phyloP scores from a whole-genome alignment of 2,888 invertebrate species.

The Trisateles emortualis region DNA sequence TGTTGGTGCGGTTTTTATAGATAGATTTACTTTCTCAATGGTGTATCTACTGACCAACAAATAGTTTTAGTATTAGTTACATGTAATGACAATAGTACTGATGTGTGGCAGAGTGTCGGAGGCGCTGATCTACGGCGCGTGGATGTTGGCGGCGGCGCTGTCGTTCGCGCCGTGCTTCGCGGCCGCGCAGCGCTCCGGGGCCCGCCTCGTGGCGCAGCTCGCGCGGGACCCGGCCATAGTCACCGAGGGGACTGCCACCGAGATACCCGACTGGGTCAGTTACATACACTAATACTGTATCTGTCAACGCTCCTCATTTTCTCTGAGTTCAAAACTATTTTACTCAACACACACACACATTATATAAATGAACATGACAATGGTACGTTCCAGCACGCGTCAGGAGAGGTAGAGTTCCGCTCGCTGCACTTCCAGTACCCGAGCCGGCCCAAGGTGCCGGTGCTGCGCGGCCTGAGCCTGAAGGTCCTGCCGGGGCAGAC shows the following conservation, averaged over 20 bases:
- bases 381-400: slow-evolving; percentile 71
- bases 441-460: slow-evolving; percentile 88
- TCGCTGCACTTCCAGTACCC: slow-evolving; percentile 93
- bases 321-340: too few relatives aligned
- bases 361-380: too few relatives aligned
- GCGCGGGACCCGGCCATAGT: slow-evolving; percentile 73
- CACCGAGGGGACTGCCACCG: slow-evolving; percentile 55
- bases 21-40: too few relatives aligned
- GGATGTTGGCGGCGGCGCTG: slow-evolving; percentile 92
- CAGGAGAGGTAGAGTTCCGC: slow-evolving; percentile 89
- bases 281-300: too few relatives aligned
- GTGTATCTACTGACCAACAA: too few relatives aligned
- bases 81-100: too few relatives aligned
- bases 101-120: slow-evolving; percentile 91
- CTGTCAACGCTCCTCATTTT: too few relatives aligned
- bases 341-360: too few relatives aligned
- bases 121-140: slow-evolving; percentile 92
- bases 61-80: too few relatives aligned
- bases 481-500: slow-evolving; percentile 89
- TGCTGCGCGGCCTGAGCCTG: slow-evolving; percentile 89
- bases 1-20: too few relatives aligned
- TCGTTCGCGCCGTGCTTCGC: slow-evolving; percentile 93
- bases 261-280: slow-evolving; percentile 68
- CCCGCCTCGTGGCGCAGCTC: slow-evolving; percentile 87
- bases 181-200: slow-evolving; percentile 90